Conservation (phyloP, 92 coral and sea anemone species). For the Chrysogorgia sp. region DNA sequence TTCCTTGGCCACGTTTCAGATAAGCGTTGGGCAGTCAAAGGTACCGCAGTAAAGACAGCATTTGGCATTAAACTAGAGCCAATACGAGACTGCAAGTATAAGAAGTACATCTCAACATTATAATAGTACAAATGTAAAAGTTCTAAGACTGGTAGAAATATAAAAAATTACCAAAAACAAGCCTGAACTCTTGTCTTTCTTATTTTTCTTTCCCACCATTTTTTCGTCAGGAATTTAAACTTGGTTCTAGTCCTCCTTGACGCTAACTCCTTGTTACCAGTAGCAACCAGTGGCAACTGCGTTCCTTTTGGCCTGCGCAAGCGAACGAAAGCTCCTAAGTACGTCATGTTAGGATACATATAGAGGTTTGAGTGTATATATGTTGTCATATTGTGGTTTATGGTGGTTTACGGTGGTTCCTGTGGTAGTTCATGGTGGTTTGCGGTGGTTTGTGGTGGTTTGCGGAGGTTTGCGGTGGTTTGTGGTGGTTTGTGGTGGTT, state of each 20-base stretch:
- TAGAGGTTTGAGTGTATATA: no score
- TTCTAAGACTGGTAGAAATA: not conserved
- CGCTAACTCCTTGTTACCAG: constrained; percentile 14
- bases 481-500: no score
- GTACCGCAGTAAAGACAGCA: constrained; percentile 95
- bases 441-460: no score
- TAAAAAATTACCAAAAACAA: constrained; percentile 18
- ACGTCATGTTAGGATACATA: no score
- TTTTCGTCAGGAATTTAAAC: constrained; percentile 47
- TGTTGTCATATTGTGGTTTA: no score
- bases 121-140: not conserved
- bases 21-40: constrained; percentile 74
- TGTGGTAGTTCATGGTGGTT: no score
- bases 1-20: constrained; percentile 86
- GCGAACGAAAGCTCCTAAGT: no score
- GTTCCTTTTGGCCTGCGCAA: no score
- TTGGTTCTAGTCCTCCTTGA: constrained; percentile 37
- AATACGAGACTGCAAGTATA: constrained; percentile 74
- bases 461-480: no score
- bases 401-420: no score
- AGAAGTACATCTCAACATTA: not conserved
- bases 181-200: constrained; percentile 61
- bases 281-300: no score
- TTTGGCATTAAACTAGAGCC: constrained; percentile 87
- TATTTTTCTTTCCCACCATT: constrained; percentile 98